These are phyloP conservation scores for Hoplostethus mediterraneus DNA, from an alignment of 2,797 vertebrate species.

Conservation along the genomic window DNA sequence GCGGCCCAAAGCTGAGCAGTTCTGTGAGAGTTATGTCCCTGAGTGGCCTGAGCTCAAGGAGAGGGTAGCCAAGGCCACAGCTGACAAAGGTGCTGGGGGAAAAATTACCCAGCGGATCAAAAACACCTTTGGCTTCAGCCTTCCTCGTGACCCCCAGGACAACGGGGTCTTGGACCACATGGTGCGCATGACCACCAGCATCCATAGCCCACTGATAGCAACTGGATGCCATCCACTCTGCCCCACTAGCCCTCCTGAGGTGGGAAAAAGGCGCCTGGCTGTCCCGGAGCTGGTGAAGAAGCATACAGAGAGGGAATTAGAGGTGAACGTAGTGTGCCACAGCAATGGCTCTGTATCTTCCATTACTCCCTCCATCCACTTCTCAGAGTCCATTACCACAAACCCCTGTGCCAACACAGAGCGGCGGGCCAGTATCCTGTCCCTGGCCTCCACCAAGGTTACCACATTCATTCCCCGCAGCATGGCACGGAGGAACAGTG, in stretches of 20 bases:
- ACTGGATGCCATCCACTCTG: slow-evolving; percentile 89
- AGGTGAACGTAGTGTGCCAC: slow-evolving; percentile 69
- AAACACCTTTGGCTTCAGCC: slow-evolving; percentile 80
- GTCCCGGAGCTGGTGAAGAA: slow-evolving; percentile 86
- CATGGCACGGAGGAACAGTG: slow-evolving; percentile 73
- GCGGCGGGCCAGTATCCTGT: slow-evolving; percentile 69
- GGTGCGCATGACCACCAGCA: slow-evolving; percentile 90
- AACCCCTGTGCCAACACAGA: slow-evolving; percentile 43
- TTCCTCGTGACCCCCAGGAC: slow-evolving; percentile 84
- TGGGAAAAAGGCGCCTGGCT: slow-evolving; percentile 84
- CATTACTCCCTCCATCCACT: slow-evolving; percentile 53
- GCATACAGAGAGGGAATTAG: slow-evolving; percentile 63
- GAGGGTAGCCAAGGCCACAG: slow-evolving; percentile 80
- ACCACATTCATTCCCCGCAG: slow-evolving; percentile 69
- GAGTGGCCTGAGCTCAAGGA: slow-evolving; percentile 87
- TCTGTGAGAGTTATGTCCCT: slow-evolving; percentile 78
- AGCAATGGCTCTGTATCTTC: slow-evolving; percentile 66
- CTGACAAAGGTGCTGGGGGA: slow-evolving; percentile 73
- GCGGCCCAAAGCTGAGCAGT: slow-evolving; percentile 85
- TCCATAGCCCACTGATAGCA: slow-evolving; percentile 88
- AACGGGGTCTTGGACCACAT: slow-evolving; percentile 91
- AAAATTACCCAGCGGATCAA: slow-evolving; percentile 83
- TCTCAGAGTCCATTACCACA: slow-evolving; percentile 10
- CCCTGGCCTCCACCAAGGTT: slow-evolving; percentile 69
- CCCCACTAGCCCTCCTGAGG: slow-evolving; percentile 85